Evolutionary conservation across 2,797 vertebrate species (phyloP), one percentile per base, ranked within the genome.

Genomic region (Tragelaphus eurycerus): DNA sequence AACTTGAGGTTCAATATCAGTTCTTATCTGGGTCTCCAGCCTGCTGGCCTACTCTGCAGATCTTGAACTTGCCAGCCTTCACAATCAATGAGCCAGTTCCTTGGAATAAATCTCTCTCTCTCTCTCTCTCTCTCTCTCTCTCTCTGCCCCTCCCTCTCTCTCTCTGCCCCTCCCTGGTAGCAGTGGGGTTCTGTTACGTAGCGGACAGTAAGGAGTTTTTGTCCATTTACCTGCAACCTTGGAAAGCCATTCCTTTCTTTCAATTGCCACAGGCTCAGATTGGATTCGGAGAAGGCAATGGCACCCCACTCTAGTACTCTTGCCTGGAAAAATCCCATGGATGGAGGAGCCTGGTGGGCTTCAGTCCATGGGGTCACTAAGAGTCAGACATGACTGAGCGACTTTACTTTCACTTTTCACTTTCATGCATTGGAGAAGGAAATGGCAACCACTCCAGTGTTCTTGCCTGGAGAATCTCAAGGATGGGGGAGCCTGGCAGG

Each of bases 381-480:
- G 21, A 11, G 1, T 57, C 0, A 3, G 21, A 57, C 55, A 23
- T 1, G 21, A 57, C 55, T 57, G 21, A 57, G 21, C 3, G 1
- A 57, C 21, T 57, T 57, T 21, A 57, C 23, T 57, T 57, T 25
- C 55, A 23, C 55, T 57, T 57, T 57, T 25, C 55, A 57, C 55
- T 57, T 57, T 57, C 55, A 57, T 10, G 21, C 55, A 25, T 11
- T 57, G 55, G 55, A 57, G 55, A 57, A 25, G 9, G 55, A 57
- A 25, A 10, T 57, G 55, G 55, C 55, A 11, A 57, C 55, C 55
- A 57, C 55, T 57, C 55, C 55, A 57, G 23, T 57, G 55, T 21
- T 57, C 55, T 57, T 57, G 9, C 55, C 55, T 57, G 55, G 55
- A 57, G 55, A 57, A 57, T 57, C 55, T 3, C 55, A 57, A 8